These are phyloP conservation scores for Halichoeres trimaculatus DNA, from an alignment of 2,113 vertebrate species.

Conservation along the genomic window DNA sequence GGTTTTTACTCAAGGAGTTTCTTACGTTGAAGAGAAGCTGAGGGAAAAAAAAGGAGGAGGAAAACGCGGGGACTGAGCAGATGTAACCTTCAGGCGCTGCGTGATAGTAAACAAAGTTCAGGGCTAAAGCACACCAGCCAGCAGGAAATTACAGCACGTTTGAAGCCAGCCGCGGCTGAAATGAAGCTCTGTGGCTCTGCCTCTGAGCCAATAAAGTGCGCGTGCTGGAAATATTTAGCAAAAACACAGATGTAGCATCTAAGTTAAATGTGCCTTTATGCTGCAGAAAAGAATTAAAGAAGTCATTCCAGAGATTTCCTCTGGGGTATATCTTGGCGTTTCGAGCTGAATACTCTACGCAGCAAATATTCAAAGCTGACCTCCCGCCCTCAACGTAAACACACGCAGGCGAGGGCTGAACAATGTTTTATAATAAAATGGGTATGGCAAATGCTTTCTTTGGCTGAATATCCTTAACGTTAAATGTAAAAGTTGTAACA, in stretches of 20 bases:
- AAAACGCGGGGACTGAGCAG: neutral
- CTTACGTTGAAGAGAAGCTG: neutral
- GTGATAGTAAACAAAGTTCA: slow-evolving; percentile 22
- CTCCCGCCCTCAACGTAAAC: too few relatives aligned
- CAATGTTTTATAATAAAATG: too few relatives aligned
- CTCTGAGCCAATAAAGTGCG: neutral
- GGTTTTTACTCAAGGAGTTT: neutral
- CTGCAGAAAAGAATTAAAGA: neutral
- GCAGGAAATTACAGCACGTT: slow-evolving; percentile 56
- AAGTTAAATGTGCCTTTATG: neutral
- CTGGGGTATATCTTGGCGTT: too few relatives aligned
- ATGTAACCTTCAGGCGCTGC: slow-evolving; percentile 8
- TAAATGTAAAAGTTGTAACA: too few relatives aligned
- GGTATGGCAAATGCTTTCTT: too few relatives aligned
- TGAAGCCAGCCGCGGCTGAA: slow-evolving; percentile 30
- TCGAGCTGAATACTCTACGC: too few relatives aligned
- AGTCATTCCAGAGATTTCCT: too few relatives aligned
- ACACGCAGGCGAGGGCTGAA: too few relatives aligned
- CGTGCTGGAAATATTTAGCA: neutral
- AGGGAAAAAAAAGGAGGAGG: neutral
- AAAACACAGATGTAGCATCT: neutral
- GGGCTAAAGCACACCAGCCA: neutral
- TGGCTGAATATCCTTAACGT: too few relatives aligned
- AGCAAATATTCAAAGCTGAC: too few relatives aligned
- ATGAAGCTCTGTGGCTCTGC: neutral